Base-by-base conservation (phyloP, 2,888 invertebrate species). In the Meteorus colon region DNA sequence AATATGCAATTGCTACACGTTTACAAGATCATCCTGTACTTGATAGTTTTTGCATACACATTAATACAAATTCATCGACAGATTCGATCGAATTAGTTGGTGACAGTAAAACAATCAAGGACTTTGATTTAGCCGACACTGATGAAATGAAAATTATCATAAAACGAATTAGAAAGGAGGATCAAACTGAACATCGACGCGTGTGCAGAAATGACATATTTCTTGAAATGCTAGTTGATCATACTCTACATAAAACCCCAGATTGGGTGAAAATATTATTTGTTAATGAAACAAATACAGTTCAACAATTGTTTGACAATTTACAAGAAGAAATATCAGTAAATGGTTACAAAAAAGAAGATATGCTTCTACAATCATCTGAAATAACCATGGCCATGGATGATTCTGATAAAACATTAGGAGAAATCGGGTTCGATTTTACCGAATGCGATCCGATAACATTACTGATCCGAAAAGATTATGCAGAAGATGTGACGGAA, bases 21-120 rank as follows among this genome's bases (percentile, higher is more conserved):
- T 41, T 31, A 4, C 8, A 24, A 4, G 65, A 65, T 19, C 37
- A 24, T 65, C 65, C 37, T n/a, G 19, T 8, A 24, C 19, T 65
- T n/a, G 65, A 41, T 10, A 65, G 65, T 41, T 65, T 65, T 6
- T 1, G n/a, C 8, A n/a, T 34, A 37, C 4, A 16, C n/a, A 65
- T 41, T 3, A 24, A 6, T 19, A 4, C 10, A 12, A 8, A 19
- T 65, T 16, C 34, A 65, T n/a, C 65, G 5, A 16, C 34, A 31
- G 12, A 31, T 2, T 2, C 19, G 19, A 41, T n/a, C 2, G 37
- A 65, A 41, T 19, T 65, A 12, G n/a, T 34, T 37, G 31, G 37
- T 6, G 65, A 65, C 41, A 19, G 37, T 37, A 65, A 65, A 65
- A 65, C 65, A 19, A 41, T 65, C n/a, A n/a, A 41, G 2, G 65